A percentile compares a stretch with the other conserved stretches of the same genome.
phyloP scores from a whole-genome alignment of 2,888 invertebrate genomes.

The Keiferia lycopersicella region DNA sequence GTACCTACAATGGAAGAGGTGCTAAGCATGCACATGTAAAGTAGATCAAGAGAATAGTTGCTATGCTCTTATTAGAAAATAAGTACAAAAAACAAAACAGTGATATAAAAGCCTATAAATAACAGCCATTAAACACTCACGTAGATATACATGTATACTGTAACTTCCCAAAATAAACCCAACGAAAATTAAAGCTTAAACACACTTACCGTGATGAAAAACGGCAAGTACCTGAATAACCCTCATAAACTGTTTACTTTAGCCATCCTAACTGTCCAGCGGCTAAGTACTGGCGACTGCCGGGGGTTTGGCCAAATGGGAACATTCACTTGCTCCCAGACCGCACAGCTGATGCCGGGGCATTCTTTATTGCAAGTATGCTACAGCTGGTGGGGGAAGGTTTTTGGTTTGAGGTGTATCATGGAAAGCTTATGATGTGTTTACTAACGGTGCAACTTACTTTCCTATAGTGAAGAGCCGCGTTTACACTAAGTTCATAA shows the following conservation, averaged over 20 bases:
- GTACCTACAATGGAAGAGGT: too few relatives aligned
- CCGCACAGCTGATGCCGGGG: slow-evolving; percentile 60
- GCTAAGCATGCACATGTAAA: too few relatives aligned
- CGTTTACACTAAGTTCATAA: too few relatives aligned
- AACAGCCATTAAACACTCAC: too few relatives aligned
- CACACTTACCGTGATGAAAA: not conserved
- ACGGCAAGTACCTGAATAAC: slow-evolving; percentile 3
- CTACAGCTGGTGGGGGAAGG: not conserved
- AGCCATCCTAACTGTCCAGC: slow-evolving; percentile 21
- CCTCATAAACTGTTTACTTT: slow-evolving; percentile 21
- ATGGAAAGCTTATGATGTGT: not conserved
- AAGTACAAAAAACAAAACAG: too few relatives aligned
- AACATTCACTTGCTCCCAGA: slow-evolving; percentile 53
- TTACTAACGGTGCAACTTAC: too few relatives aligned
- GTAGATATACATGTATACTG: not conserved
- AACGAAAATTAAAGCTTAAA: not conserved
- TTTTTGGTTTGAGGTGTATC: not conserved
- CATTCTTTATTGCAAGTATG: slow-evolving; percentile 29
- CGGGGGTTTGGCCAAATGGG: slow-evolving; percentile 49
- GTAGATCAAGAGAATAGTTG: too few relatives aligned
- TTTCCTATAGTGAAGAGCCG: too few relatives aligned
- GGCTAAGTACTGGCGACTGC: slow-evolving; percentile 39
- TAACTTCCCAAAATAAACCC: not conserved
- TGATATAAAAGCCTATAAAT: too few relatives aligned
- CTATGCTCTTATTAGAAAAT: too few relatives aligned